These are phyloP conservation scores for Platyrinchus mystaceus DNA, from an alignment of 2,797 vertebrate genomes.

Conservation along the genomic window DNA sequence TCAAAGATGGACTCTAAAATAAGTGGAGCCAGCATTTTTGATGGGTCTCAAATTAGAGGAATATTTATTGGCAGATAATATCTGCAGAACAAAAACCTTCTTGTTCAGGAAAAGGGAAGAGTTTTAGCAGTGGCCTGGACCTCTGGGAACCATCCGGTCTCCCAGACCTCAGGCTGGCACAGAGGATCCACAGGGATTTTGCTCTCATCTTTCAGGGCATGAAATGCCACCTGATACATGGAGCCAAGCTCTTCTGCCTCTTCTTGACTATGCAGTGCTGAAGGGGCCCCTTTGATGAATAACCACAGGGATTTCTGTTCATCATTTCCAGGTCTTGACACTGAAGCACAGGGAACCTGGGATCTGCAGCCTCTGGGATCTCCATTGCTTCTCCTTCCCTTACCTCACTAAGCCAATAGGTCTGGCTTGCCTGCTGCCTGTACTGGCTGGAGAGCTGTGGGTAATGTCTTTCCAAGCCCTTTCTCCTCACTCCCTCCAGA, in stretches of 20 bases:
- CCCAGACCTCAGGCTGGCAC: neutral
- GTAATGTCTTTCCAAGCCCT: neutral
- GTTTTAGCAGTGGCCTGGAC: neutral
- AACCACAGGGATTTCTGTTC: neutral
- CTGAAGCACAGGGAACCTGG: neutral
- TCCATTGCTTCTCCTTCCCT: neutral
- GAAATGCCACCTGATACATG: neutral
- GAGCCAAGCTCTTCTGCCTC: neutral
- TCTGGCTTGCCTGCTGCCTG: neutral
- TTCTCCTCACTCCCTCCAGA: neutral
- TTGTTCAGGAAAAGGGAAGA: neutral
- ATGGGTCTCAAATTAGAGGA: conserved; percentile 11
- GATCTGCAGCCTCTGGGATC: neutral
- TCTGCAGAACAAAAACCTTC: neutral
- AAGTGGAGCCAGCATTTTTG: conserved; percentile 36
- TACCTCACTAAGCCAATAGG: neutral
- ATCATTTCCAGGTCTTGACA: neutral
- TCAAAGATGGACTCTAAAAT: conserved; percentile 52
- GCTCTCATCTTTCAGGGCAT: neutral
- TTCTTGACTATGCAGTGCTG: neutral
- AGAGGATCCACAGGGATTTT: neutral
- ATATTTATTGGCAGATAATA: conserved; percentile 32
- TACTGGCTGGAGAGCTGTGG: neutral
- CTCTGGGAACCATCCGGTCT: neutral
- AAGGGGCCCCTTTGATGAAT: neutral